Evolutionary conservation across 2,888 invertebrate species (phyloP), one percentile per base, ranked within the genome.

Genomic region (Dromius quadrimaculatus): DNA sequence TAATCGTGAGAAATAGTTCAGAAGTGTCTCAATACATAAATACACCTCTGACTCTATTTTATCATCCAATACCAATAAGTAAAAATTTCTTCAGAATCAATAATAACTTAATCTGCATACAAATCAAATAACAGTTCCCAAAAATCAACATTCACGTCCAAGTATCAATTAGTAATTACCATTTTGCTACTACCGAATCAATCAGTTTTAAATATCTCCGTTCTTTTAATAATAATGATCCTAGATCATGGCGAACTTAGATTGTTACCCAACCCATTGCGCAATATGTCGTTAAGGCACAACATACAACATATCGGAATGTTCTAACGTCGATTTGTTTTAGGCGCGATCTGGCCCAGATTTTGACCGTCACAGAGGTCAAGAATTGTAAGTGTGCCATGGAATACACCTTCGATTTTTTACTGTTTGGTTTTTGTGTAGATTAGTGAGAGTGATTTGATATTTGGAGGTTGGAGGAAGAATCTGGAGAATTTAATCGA

Each of bases 361-460:
- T 57, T 57, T 32, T 57, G 57, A 57, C 57, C 57, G 57, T 13
- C 57, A 34, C 57, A 32, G 57, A 57, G 57, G 57, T 57, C 57
- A 57, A 19, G 47, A 11, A 47, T 47, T 47, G 47, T 47, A 47
- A 47, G 47, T 47, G 23, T 22, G 47, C 47, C 47, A 47, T 47
- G 47, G 41, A 47, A 19, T 47, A 23, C 23, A 22, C 47, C 47
- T 47, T 47, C 47, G 23, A 47, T 47, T 45, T 45, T 20, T 45
- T 45, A 6, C 0, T 45, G 23, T 22, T 47, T 11, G 41, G 2
- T 47, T 22, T 47, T 47, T 47, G 47, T 45, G 6, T 5, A n/a
- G 41, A 41, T 47, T 47, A 22, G 47, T 22, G 45, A 19, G 15
- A 41, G 2, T 41, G 15, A 2, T 13, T 41, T 13, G 15, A 13